phyloP scores from a whole-genome alignment of 2,888 invertebrate species.

The Pristionchus fissidentatus region DNA sequence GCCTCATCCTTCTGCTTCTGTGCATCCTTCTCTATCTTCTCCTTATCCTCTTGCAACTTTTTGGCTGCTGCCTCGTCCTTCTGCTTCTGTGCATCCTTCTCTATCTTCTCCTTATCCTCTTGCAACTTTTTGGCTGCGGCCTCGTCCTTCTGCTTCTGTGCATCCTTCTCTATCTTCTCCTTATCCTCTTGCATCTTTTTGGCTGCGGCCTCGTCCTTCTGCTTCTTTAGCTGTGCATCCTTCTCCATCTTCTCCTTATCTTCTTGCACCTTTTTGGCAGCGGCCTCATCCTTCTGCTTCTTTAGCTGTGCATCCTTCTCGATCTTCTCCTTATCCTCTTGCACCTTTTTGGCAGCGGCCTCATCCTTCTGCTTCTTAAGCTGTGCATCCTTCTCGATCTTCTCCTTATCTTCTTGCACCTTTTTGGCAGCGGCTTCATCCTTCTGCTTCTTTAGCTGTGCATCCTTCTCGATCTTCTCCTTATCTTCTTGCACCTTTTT shows the following conservation, averaged over 20 bases:
- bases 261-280: neutral
- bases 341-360: neutral
- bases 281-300: neutral
- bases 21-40: neutral
- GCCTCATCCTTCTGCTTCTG: neutral
- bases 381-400: neutral
- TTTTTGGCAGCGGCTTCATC: neutral
- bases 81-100: neutral
- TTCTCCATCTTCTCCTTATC: neutral
- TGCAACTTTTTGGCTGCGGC: neutral
- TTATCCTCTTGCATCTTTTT: neutral
- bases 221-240: neutral
- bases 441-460: neutral
- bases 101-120: no score
- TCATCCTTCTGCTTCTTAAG: neutral
- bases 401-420: neutral
- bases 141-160: neutral
- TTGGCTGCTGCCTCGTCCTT: neutral
- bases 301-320: neutral
- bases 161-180: neutral
- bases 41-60: neutral
- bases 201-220: neutral
- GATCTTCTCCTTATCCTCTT: neutral
- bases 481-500: neutral
- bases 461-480: neutral